Evolutionary conservation across 2,797 vertebrate genomes (phyloP).

Genomic region (Scarus forsteni): DNA sequence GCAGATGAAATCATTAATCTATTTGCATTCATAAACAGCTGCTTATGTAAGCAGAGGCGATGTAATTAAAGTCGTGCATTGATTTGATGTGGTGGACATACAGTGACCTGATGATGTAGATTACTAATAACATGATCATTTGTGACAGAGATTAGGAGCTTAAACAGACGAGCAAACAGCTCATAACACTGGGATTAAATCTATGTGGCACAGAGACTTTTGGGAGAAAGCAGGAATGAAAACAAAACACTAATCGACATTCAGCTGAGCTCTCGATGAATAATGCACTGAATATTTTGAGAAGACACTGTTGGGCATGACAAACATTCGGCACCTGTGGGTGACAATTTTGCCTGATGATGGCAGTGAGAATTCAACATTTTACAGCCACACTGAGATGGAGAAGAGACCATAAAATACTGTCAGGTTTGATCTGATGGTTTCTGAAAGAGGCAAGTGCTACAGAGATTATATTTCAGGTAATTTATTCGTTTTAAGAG

Average conservation of each 20-base stretch:
- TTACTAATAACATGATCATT: conserved; percentile 41
- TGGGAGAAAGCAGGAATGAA: conserved; percentile 1
- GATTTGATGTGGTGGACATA: conserved; percentile 41
- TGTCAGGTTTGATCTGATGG: background rate
- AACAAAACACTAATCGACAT: conserved; percentile 50
- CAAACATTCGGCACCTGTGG: conserved; percentile 45
- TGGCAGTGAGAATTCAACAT: conserved; percentile 21
- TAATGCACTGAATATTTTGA: conserved; percentile 46
- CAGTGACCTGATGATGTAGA: conserved; percentile 34
- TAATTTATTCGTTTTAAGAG: background rate
- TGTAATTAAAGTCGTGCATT: conserved; percentile 50
- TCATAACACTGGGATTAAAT: conserved; percentile 36
- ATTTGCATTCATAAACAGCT: conserved; percentile 48
- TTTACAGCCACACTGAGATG: conserved; percentile 21
- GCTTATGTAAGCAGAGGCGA: conserved; percentile 54
- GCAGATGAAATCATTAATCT: conserved; percentile 39
- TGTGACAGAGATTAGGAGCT: conserved; percentile 51
- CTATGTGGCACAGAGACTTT: conserved; percentile 28
- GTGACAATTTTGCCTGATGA: conserved; percentile 31
- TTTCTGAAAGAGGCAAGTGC: background rate
- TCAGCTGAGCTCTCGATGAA: conserved; percentile 46
- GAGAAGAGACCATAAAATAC: background rate
- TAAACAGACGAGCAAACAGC: conserved; percentile 23
- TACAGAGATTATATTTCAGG: background rate
- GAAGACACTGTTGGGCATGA: conserved; percentile 44